Conservation (phyloP, 2,113 vertebrate genomes). For the Marmota monax region DNA sequence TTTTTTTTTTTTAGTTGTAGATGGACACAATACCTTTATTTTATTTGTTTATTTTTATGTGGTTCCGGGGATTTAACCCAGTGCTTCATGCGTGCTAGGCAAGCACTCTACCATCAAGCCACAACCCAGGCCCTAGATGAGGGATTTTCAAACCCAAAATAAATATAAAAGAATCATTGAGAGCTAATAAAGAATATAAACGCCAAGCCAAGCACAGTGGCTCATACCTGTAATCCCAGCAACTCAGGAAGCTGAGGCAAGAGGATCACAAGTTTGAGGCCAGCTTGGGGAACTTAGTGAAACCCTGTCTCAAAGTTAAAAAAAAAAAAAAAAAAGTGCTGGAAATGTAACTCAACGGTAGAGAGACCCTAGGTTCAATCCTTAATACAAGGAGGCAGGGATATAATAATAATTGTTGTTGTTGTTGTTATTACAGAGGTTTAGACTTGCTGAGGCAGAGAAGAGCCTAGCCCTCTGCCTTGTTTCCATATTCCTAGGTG, state of each 20-base stretch:
- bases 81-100: too few species aligned
- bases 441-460: neutral
- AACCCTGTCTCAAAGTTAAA: neutral
- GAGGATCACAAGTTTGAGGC: neutral
- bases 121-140: neutral
- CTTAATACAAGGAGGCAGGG: neutral
- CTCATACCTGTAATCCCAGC: neutral
- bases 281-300: neutral
- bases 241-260: neutral
- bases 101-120: too few species aligned
- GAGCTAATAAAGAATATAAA: neutral
- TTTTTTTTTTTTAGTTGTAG: too few species aligned
- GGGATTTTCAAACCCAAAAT: slow-evolving; percentile 7
- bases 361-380: neutral
- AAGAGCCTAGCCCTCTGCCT: neutral
- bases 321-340: neutral
- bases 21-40: too few species aligned
- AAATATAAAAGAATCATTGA: neutral
- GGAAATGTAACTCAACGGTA: neutral
- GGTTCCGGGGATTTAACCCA: too few species aligned
- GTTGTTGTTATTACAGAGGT: neutral
- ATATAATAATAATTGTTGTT: too few species aligned
- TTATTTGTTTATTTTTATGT: too few species aligned
- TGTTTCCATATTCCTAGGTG: neutral
- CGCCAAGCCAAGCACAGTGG: neutral